phyloP scores from a whole-genome alignment of 2,113 vertebrate genomes.

The Malurus melanocephalus region DNA sequence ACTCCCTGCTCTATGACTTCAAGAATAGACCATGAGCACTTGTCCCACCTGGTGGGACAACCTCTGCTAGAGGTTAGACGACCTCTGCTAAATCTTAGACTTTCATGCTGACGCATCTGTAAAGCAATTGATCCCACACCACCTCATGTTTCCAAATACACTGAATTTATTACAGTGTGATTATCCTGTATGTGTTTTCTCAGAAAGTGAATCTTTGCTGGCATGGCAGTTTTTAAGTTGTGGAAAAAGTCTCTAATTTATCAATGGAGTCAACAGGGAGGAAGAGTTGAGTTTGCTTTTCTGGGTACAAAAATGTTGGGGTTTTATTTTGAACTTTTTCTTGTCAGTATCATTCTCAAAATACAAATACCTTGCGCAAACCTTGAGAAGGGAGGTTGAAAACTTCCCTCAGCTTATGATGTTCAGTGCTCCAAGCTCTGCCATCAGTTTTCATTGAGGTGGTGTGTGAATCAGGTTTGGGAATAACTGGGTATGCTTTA shows the following conservation, averaged over 20 bases:
- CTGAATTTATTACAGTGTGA: background rate
- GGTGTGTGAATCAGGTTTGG: background rate
- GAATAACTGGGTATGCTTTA: background rate
- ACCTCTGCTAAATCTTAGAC: background rate
- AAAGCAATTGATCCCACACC: background rate
- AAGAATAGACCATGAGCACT: fast-evolving
- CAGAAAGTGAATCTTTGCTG: background rate
- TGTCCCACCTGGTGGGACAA: background rate
- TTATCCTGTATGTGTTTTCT: background rate
- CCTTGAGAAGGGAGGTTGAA: background rate
- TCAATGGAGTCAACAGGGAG: background rate
- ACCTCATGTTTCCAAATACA: background rate
- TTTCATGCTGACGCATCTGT: background rate
- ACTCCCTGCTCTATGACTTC: background rate
- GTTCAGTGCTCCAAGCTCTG: background rate
- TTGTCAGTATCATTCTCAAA: fast-evolving
- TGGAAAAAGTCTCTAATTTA: background rate
- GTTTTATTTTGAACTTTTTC: background rate
- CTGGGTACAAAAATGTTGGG: background rate
- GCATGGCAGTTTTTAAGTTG: background rate
- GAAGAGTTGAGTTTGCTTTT: background rate
- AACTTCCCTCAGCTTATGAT: background rate
- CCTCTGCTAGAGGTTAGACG: too few relatives aligned
- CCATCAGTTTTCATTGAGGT: background rate
- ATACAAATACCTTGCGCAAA: background rate